Percentiles rank a stretch among this genome's conserved stretches.
phyloP scores from a whole-genome alignment of 2,888 invertebrate genomes.

The Lampropteryx suffumata region DNA sequence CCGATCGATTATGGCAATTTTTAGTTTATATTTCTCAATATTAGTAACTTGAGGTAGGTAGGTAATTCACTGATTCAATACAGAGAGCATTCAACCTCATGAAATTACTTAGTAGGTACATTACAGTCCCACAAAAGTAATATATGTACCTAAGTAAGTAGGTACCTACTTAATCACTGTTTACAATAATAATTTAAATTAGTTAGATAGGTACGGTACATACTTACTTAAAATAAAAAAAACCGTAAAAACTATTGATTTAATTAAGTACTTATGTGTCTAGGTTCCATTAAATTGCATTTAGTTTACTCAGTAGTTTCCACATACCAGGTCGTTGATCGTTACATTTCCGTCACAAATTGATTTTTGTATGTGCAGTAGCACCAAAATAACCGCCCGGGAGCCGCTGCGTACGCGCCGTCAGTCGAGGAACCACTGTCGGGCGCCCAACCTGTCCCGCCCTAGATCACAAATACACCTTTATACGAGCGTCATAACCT shows the following conservation, averaged over 20 bases:
- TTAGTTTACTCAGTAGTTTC: constrained; percentile 44
- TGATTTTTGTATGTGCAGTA: constrained; percentile 76
- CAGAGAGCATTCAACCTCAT: no score
- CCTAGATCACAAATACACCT: constrained; percentile 48
- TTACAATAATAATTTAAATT: not conserved
- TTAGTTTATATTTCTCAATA: no score
- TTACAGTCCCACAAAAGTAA: no score
- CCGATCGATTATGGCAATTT: no score
- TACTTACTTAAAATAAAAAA: no score
- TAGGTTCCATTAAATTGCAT: constrained; percentile 15
- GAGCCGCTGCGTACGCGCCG: constrained; percentile 65
- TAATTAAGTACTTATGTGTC: no score
- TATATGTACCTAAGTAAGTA: not conserved
- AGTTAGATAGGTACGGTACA: no score
- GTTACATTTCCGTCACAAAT: constrained; percentile 79
- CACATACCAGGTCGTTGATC: constrained; percentile 77
- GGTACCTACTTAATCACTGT: not conserved
- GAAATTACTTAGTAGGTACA: no score
- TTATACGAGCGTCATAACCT: constrained; percentile 42
- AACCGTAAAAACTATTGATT: no score
- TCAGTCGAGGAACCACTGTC: constrained; percentile 54
- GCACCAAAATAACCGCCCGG: constrained; percentile 80
- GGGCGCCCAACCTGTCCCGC: constrained; percentile 58
- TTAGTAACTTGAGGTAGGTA: no score
- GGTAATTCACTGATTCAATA: no score